Evolutionary conservation across 1,140 invertebrate species (phyloP), one percentile per base, ranked within the genome.

Genomic region (Aphidius gifuensis): DNA sequence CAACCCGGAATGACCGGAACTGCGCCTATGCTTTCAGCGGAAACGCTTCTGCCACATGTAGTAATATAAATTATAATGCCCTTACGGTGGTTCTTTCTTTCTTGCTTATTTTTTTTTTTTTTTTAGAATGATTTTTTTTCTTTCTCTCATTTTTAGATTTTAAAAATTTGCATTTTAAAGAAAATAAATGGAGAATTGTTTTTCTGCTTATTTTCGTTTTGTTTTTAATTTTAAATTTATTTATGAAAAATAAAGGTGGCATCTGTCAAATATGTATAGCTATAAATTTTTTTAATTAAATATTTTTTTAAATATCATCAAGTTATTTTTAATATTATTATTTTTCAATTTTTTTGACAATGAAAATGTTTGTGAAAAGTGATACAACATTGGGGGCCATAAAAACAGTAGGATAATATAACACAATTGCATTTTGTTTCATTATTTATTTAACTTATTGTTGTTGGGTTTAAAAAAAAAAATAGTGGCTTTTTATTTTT

Each of bases 1-100:
- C 68, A 72, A 70, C 68, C 71, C 72, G 70, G 70, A 72, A 72
- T 78, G 76, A 78, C 76, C 77, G 77, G 77, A 79, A 79, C 77
- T 79, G 74, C 76, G 77, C 77, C 77, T 78, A 77, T 79, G 77
- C 76, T 77, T 72, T 70, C 75, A 69, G 68, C 77, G 77, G 77
- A 79, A 79, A 76, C 74, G 73, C 72, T 71, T 72, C 74, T 78
- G 76, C 75, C 74, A 79, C 77, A 78, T 78, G 77, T 79, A 78
- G 76, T 79, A 78, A 79, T 78, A 79, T 79, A 79, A 79, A 79
- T 79, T 79, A 78, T 77, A 78, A 79, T 78, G 77, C 76, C 74
- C 72, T 77, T 79, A 78, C 77, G 77, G 75, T 75, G 67, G 62
- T 66, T 68, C 50, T 62, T 47, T 60, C 32, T 59, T 16, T 59